These are phyloP conservation scores for Edolisoma coerulescens DNA, from an alignment of 2,113 vertebrate species.

Conservation along the genomic window DNA sequence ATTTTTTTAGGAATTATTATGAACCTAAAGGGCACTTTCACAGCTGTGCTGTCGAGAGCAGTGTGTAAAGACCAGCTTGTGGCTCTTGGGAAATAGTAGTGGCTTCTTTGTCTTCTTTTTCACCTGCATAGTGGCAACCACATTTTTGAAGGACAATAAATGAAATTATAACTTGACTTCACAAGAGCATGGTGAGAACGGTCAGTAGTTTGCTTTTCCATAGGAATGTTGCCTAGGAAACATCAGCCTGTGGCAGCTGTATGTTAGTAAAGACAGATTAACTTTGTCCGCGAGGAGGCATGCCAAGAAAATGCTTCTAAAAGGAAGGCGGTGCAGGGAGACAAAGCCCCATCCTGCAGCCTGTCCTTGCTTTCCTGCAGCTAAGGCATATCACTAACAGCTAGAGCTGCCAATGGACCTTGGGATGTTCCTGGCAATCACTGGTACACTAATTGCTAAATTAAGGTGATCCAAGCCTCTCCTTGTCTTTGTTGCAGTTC, in stretches of 20 bases:
- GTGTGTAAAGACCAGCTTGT: not conserved
- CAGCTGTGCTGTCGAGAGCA: not conserved
- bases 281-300: not conserved
- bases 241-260: not conserved
- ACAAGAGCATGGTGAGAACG: not conserved
- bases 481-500: not conserved
- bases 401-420: not conserved
- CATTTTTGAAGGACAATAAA: not conserved
- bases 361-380: not conserved
- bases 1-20: not conserved
- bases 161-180: not conserved
- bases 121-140: not conserved
- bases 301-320: not conserved
- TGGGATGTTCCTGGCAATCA: not conserved
- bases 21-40: not conserved
- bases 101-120: not conserved
- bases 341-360: not conserved
- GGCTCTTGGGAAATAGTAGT: not conserved
- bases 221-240: slow-evolving; percentile 48
- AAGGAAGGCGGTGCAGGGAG: not conserved
- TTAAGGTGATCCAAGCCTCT: not conserved
- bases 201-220: not conserved
- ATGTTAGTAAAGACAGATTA: not conserved
- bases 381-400: not conserved
- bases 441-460: not conserved